Conservation (phyloP, 1,140 invertebrate genomes). For the Tribolium madens region DNA sequence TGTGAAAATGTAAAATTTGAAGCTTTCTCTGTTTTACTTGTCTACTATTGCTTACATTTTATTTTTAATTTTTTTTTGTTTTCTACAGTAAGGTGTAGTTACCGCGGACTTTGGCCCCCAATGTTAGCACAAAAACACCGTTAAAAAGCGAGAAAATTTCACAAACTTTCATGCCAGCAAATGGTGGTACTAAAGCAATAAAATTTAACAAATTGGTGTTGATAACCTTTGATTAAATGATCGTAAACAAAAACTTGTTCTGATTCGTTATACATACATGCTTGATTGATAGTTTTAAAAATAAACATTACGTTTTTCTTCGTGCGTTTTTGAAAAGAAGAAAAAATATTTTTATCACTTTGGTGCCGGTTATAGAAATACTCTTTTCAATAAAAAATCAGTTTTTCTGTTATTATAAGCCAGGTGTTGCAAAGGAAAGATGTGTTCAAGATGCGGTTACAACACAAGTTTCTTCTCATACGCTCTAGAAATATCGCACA, state of each 20-base stretch:
- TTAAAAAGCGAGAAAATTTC: too few relatives aligned
- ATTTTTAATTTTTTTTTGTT: too few relatives aligned
- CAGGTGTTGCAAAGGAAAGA: not conserved
- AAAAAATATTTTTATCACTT: not conserved
- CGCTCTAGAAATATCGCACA: constrained; percentile 41
- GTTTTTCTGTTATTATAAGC: not conserved
- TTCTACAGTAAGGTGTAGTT: too few relatives aligned
- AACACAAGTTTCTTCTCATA: not conserved
- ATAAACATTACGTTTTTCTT: not conserved
- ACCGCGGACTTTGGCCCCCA: too few relatives aligned
- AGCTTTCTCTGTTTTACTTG: too few relatives aligned
- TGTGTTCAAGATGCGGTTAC: not conserved
- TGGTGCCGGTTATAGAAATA: not conserved
- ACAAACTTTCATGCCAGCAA: not conserved
- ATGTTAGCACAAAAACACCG: not conserved
- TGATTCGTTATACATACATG: not conserved
- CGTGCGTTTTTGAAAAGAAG: too few relatives aligned
- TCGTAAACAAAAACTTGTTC: not conserved
- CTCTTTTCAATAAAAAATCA: not conserved
- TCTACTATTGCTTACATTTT: too few relatives aligned
- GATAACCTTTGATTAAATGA: constrained; percentile 11
- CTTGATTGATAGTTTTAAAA: not conserved
- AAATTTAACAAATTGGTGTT: constrained; percentile 9
- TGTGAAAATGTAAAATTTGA: too few relatives aligned
- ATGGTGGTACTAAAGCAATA: not conserved